Evolutionary conservation across 2,113 vertebrate genomes (phyloP).

Genomic region (Cololabis saira): DNA sequence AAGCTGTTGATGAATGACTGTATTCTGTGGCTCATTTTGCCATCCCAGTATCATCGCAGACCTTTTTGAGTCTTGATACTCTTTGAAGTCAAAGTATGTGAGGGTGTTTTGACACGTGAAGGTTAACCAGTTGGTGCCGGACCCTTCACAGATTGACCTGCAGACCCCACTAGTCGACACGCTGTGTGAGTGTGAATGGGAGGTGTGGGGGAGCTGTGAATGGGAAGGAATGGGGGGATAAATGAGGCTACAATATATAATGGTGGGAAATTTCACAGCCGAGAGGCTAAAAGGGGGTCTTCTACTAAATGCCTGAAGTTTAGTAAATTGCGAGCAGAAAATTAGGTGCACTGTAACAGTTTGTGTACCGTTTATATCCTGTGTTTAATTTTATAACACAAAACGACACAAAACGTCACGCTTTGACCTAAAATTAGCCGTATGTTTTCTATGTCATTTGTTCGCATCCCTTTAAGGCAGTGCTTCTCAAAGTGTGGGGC

Average conservation of each 20-base stretch:
- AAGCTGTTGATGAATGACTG: too few species aligned
- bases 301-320: background rate
- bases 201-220: slow-evolving; percentile 20
- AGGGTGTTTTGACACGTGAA: slow-evolving; percentile 33
- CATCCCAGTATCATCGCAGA: background rate
- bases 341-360: too few species aligned
- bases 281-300: slow-evolving; percentile 11
- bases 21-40: background rate
- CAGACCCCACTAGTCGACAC: slow-evolving; percentile 25
- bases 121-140: slow-evolving; percentile 20
- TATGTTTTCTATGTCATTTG: too few species aligned
- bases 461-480: too few species aligned
- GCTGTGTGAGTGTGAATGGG: slow-evolving; percentile 32
- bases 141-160: slow-evolving; percentile 32
- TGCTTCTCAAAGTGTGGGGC: too few species aligned
- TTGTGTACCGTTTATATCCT: too few species aligned
- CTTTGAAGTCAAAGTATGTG: slow-evolving; percentile 29
- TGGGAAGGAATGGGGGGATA: slow-evolving; percentile 23
- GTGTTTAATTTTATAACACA: too few species aligned
- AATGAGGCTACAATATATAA: slow-evolving; percentile 35
- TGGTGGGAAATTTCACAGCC: slow-evolving; percentile 17
- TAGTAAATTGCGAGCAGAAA: background rate
- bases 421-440: too few species aligned
- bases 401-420: too few species aligned
- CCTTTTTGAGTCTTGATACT: slow-evolving; percentile 18